Percentiles rank a stretch among this genome's conserved stretches.
phyloP scores from a whole-genome alignment of 2,888 invertebrate species.

The Oxytorus armatus region DNA sequence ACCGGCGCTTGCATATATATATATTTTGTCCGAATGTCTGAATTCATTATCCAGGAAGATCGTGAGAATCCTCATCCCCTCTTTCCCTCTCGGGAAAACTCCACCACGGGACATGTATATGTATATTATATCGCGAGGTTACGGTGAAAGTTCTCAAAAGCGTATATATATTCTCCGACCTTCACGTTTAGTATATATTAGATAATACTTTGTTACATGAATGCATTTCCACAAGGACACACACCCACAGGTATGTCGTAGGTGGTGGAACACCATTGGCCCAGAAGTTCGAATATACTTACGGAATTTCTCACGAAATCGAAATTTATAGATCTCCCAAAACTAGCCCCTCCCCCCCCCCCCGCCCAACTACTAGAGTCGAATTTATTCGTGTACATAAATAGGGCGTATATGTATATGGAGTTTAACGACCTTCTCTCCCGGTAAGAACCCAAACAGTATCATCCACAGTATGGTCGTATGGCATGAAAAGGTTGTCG shows the following conservation, averaged over 20 bases:
- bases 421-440: constrained; percentile 20
- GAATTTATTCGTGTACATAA: constrained; percentile 33
- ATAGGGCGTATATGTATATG: background rate
- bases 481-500: constrained; percentile 14
- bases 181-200: constrained; percentile 10
- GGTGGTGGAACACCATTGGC: too few relatives aligned
- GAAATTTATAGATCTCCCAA: constrained; percentile 73
- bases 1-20: constrained; percentile 3
- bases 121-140: background rate
- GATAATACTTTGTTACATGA: background rate
- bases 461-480: constrained; percentile 35
- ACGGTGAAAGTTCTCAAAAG: background rate
- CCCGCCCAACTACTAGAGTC: constrained; percentile 60
- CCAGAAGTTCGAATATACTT: constrained; percentile 33
- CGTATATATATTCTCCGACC: constrained; percentile 27
- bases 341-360: too few relatives aligned
- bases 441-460: constrained; percentile 18
- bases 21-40: constrained; percentile 49
- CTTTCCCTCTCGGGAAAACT: constrained; percentile 43
- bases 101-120: constrained; percentile 7
- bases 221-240: background rate
- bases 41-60: constrained; percentile 60
- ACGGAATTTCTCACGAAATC: constrained; percentile 69
- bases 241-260: too few relatives aligned
- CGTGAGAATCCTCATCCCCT: constrained; percentile 34